Evolutionary conservation across 2,113 vertebrate genomes (phyloP).

Genomic region (Mohoua ochrocephala): DNA sequence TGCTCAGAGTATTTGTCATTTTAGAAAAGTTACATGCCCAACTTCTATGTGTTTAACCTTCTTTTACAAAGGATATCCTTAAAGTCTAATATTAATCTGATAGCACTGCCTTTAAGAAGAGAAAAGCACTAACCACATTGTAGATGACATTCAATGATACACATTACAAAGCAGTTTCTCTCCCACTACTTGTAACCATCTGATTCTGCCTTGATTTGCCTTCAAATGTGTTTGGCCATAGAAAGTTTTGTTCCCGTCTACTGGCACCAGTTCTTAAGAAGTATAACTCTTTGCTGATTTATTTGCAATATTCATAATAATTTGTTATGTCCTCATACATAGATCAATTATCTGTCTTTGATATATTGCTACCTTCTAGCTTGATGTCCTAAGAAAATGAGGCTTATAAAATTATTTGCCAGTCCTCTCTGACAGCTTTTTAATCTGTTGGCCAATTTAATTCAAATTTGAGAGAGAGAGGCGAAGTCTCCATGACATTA

Average conservation of each 20-base stretch:
- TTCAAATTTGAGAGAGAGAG: not conserved
- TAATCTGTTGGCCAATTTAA: not conserved
- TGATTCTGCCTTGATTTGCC: not conserved
- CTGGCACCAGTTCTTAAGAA: not conserved
- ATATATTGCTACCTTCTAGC: not conserved
- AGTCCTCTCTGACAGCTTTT: not conserved
- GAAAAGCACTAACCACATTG: not conserved
- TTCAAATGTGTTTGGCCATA: not conserved
- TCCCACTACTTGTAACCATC: not conserved
- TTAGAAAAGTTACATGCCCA: not conserved
- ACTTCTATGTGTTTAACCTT: not conserved
- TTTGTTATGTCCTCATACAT: not conserved
- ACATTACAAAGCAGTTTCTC: not conserved
- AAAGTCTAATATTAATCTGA: not conserved
- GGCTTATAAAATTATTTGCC: not conserved
- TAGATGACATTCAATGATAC: not conserved
- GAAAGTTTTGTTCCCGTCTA: not conserved
- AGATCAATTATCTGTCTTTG: not conserved
- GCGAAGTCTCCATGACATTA: not conserved
- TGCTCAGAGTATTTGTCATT: not conserved
- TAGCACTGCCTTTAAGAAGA: not conserved
- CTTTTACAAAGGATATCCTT: not conserved
- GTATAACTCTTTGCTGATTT: not conserved
- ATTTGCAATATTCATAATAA: not conserved
- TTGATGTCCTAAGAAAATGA: not conserved